Percentiles rank a stretch among this genome's conserved stretches.
These are phyloP conservation scores for Limnephilus auricula DNA, from an alignment of 2,888 invertebrate species.

Conservation along the genomic window DNA sequence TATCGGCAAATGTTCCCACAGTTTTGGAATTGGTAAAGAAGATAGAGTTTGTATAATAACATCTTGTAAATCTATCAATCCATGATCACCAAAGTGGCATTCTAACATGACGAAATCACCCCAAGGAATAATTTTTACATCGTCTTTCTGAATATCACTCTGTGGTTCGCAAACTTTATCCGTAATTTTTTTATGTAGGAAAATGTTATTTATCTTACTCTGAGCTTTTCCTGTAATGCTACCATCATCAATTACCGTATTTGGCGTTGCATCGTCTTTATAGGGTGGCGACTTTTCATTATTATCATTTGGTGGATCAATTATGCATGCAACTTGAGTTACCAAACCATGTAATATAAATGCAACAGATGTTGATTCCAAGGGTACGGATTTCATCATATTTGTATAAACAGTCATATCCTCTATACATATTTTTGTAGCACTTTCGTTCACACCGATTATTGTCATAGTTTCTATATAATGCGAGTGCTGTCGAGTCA, in stretches of 20 bases:
- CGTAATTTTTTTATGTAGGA: slow-evolving; percentile 33
- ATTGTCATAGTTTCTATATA: slow-evolving; percentile 76
- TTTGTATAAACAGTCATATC: slow-evolving; percentile 34
- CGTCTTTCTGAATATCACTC: background rate
- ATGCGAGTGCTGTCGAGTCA: slow-evolving; percentile 74
- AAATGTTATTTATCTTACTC: slow-evolving; percentile 16
- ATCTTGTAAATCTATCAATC: slow-evolving; percentile 14
- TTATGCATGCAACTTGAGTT: slow-evolving; percentile 19
- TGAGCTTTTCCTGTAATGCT: background rate
- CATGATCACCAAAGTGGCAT: background rate
- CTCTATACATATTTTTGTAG: slow-evolving; percentile 8
- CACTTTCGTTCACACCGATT: slow-evolving; percentile 70
- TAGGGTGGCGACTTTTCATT: background rate
- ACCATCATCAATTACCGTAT: background rate
- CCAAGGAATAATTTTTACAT: slow-evolving; percentile 46
- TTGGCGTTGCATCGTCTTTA: background rate
- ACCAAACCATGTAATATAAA: slow-evolving; percentile 42
- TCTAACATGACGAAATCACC: slow-evolving; percentile 9
- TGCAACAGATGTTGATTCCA: slow-evolving; percentile 33
- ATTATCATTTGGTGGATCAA: background rate
- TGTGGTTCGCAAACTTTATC: slow-evolving; percentile 39
- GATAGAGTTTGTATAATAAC: slow-evolving; percentile 13
- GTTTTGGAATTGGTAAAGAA: slow-evolving; percentile 41
- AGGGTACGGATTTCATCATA: slow-evolving; percentile 40
- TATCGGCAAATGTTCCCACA: slow-evolving; percentile 35